These are phyloP conservation scores for Otolemur crassicaudatus DNA, from an alignment of 2,797 vertebrate genomes.

Conservation along the genomic window DNA sequence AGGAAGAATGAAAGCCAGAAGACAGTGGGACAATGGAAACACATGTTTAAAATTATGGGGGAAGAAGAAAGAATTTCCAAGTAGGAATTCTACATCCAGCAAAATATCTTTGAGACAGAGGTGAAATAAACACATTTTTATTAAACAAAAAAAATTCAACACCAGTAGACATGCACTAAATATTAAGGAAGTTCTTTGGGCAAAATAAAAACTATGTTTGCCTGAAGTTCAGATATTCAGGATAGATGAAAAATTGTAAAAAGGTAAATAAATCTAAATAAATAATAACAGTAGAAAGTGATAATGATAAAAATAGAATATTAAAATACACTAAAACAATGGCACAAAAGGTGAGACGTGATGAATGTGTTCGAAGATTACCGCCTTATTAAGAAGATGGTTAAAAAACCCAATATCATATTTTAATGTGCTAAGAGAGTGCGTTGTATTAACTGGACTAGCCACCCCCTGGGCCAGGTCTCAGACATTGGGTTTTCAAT, in stretches of 20 bases:
- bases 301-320: background rate
- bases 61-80: background rate
- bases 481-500: background rate
- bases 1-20: background rate
- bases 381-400: background rate
- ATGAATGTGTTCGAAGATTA: background rate
- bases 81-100: background rate
- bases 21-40: background rate
- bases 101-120: background rate
- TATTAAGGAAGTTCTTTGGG: background rate
- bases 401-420: background rate
- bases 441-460: background rate
- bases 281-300: background rate
- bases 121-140: conserved; percentile 10
- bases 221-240: background rate
- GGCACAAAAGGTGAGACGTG: background rate
- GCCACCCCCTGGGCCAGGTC: background rate
- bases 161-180: background rate
- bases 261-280: background rate
- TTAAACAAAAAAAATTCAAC: background rate
- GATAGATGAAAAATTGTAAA: background rate
- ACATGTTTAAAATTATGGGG: background rate
- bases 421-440: background rate
- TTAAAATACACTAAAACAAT: background rate
- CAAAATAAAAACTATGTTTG: background rate